Evolutionary conservation across 2,797 vertebrate genomes (phyloP).

Genomic region (Xiphophorus birchmanni): DNA sequence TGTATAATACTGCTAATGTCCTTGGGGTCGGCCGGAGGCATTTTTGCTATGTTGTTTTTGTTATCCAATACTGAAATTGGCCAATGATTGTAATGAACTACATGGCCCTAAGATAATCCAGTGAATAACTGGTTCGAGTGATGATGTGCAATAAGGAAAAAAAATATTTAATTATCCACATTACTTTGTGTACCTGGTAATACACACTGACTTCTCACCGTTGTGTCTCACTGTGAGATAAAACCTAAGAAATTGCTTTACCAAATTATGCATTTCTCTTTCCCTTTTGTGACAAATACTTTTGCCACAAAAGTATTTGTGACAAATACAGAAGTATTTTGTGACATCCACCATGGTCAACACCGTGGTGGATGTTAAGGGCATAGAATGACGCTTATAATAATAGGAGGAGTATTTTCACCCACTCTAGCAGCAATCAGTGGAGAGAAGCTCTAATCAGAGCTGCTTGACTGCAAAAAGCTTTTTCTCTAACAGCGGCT

Average conservation of each 20-base stretch:
- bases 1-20: too few relatives aligned
- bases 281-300: neutral
- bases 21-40: too few relatives aligned
- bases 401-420: conserved; percentile 55
- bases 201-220: conserved; percentile 31
- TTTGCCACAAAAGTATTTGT: too few relatives aligned
- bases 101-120: neutral
- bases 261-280: neutral
- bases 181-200: conserved; percentile 38
- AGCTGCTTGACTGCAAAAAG: conserved; percentile 47
- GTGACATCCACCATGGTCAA: too few relatives aligned
- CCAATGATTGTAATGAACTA: neutral
- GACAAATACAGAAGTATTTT: too few relatives aligned
- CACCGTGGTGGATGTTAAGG: conserved; percentile 29
- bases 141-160: conserved; percentile 6
- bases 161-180: conserved; percentile 33
- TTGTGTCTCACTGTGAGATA: conserved; percentile 31
- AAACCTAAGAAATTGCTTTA: conserved; percentile 13
- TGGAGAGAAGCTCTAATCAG: conserved; percentile 47
- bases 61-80: neutral
- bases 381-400: conserved; percentile 34
- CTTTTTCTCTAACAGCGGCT: conserved; percentile 40
- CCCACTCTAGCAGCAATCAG: conserved; percentile 55
- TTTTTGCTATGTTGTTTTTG: too few relatives aligned
- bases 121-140: neutral